phyloP scores from a whole-genome alignment of 2,797 vertebrate species.

The Carcharodon carcharias region DNA sequence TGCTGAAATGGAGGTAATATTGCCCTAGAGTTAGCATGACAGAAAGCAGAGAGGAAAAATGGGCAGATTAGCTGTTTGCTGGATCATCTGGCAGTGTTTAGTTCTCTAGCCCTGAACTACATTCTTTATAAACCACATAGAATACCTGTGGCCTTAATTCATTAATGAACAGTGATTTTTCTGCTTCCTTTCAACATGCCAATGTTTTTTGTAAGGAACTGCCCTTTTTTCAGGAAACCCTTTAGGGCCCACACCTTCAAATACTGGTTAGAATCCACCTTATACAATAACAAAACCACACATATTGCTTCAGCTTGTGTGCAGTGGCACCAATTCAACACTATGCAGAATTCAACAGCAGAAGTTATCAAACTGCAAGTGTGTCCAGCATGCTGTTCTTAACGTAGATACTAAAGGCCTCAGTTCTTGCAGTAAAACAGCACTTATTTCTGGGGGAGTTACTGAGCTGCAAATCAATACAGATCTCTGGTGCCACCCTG shows the following conservation, averaged over 20 bases:
- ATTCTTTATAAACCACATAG: slow-evolving; percentile 31
- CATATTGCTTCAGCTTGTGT: slow-evolving; percentile 11
- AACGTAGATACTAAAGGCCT: not conserved
- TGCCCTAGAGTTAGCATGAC: slow-evolving; percentile 3
- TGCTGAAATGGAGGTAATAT: not conserved
- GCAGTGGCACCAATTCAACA: slow-evolving; percentile 8
- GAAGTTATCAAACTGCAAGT: not conserved
- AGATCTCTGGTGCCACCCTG: not conserved
- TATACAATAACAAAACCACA: slow-evolving; percentile 27
- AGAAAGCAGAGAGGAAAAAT: not conserved
- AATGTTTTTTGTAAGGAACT: slow-evolving; percentile 33
- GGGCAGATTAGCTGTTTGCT: not conserved
- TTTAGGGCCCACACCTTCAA: slow-evolving; percentile 33
- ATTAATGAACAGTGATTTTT: slow-evolving; percentile 36
- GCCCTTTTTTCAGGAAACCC: slow-evolving; percentile 27
- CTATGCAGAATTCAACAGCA: not conserved
- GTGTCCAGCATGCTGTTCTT: not conserved
- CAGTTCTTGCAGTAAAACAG: not conserved
- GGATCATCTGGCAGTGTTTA: slow-evolving; percentile 29
- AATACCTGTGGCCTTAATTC: slow-evolving; percentile 36
- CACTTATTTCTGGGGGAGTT: not conserved
- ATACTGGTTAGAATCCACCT: slow-evolving; percentile 27
- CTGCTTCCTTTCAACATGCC: slow-evolving; percentile 33
- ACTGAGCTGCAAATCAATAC: not conserved
- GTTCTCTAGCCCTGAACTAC: not conserved